Base-by-base conservation (phyloP, 1,140 invertebrate species). In the Mercenaria mercenaria region DNA sequence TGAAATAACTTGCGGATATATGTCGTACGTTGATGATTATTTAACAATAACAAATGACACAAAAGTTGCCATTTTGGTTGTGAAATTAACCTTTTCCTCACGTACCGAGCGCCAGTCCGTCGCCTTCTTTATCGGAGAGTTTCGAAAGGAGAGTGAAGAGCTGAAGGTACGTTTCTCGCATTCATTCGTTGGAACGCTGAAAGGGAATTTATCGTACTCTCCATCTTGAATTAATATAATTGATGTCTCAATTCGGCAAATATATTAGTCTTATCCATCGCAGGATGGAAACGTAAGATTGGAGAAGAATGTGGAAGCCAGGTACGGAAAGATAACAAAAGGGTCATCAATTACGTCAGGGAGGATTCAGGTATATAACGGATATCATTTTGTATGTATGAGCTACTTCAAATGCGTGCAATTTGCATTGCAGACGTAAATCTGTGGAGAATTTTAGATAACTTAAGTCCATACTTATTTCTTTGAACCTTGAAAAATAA, bases 21-120 rank as follows among this genome's bases (percentile, higher is more conserved):
- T 80, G 50, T 81, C 56, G 76, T 79, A 43, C 56, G 86, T 39
- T 79, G 61, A 72, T 80, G 86, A 67, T 61, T 56, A 80, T 88
- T 88, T 88, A 88, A 77, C 76, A 81, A 88, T 64, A 88, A 88
- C 86, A 80, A 88, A 81, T 88, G 86, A 88, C 86, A 88, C 61
- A 47, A 69, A 69, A 72, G 77, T 79, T 81, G 86, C 86, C 77
- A 81, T 80, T 79, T 80, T 81, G 77, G 59, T 79, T 88, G 86
- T 88, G 47, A 88, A 80, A 88, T 81, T 88, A 88, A 81, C 74
- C 86, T 67, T 88, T 88, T 88, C 86, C 74, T 56, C 86, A 88
- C 86, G 77, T 88, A 59, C 43, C 20, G 47, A 43, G 77, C 86
- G 86, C 41, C 86, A 39, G n/a, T 18, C 32, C 59, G 86, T 88